Base-by-base conservation (phyloP, 2,797 vertebrate species). In the Sebastes dallii region DNA sequence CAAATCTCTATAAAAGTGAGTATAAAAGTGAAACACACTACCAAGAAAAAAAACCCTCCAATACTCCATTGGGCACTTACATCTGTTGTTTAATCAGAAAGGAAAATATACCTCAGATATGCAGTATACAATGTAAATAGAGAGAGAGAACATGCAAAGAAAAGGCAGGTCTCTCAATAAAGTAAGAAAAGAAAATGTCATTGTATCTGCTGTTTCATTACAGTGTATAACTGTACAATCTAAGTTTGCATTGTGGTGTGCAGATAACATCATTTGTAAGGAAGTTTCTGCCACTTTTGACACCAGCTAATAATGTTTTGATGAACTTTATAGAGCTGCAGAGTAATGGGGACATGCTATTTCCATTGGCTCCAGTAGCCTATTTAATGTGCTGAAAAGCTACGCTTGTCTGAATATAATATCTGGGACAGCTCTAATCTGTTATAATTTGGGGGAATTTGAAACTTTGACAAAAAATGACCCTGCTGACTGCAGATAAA, bases 281-380 rank as follows among this genome's bases (percentile, higher is more conserved):
- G 34, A 56, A 13, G 9, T 24, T 58, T 58, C 50, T 62, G 14
- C 54, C n/a, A 16, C 39, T 18, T 32, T 30, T 20, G 52, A 62
- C 36, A 25, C 6, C 4, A 58, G 32, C 22, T 70, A 46, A 46
- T 0, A 39, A 66, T 61, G 18, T 65, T 65, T 46, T 1, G 10
- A 72, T 75, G 11, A 58, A 72, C 61, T 50, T 68, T 34, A 77
- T 29, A 58, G 50, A 70, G 27, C 56, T 65, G 34, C 54, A 66
- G 32, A 71, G 6, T 72, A 65, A 54, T 29, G 11, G 20, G 12
- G 20, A 6, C 16, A 34, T 8, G 10, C 18, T 2, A n/a, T 25
- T 69, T 14, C 5, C 8, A 29, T 14, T 27, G 32, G 22, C 60
- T 60, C 4, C 24, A 32, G 54, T 72, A 54, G 52, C 52, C n/a